A percentile compares a stretch with the other conserved stretches of the same genome.
Conservation (phyloP, 1,140 invertebrate species). For the Neodiprion lecontei region DNA sequence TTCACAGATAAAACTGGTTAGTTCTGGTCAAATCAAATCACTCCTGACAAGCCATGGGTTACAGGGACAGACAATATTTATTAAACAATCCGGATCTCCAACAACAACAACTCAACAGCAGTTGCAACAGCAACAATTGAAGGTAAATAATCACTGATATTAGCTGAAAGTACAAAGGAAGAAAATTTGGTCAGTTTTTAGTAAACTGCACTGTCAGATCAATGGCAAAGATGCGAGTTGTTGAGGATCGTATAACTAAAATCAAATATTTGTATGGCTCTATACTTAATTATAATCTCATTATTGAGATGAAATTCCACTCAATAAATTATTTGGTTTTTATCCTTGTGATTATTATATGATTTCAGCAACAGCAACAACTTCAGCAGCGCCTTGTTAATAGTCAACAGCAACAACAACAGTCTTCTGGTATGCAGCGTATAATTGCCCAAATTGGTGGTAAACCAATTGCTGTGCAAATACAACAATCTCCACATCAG, state of each 20-base stretch:
- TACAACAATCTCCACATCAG: conserved; percentile 56
- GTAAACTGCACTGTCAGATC: too few relatives aligned
- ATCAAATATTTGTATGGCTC: neutral
- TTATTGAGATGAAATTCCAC: conserved; percentile 1
- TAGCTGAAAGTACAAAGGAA: neutral
- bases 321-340: conserved; percentile 1
- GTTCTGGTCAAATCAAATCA: conserved; percentile 57
- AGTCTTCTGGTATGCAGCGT: conserved; percentile 54
- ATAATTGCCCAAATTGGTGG: conserved; percentile 61
- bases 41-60: conserved; percentile 55
- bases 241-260: neutral
- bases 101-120: conserved; percentile 50
- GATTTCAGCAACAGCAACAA: conserved; percentile 34
- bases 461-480: conserved; percentile 58
- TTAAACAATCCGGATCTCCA: conserved; percentile 53
- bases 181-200: too few relatives aligned
- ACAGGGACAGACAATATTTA: conserved; percentile 59
- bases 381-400: conserved; percentile 38
- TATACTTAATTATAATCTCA: conserved; percentile 14
- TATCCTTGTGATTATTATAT: conserved; percentile 10
- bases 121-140: conserved; percentile 39
- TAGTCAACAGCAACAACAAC: conserved; percentile 41
- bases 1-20: conserved; percentile 58
- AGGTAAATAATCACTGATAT: conserved; percentile 32
- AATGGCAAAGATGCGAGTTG: neutral